Evolutionary conservation across 2,797 vertebrate species (phyloP).

Genomic region (Sebastes taczanowskii): DNA sequence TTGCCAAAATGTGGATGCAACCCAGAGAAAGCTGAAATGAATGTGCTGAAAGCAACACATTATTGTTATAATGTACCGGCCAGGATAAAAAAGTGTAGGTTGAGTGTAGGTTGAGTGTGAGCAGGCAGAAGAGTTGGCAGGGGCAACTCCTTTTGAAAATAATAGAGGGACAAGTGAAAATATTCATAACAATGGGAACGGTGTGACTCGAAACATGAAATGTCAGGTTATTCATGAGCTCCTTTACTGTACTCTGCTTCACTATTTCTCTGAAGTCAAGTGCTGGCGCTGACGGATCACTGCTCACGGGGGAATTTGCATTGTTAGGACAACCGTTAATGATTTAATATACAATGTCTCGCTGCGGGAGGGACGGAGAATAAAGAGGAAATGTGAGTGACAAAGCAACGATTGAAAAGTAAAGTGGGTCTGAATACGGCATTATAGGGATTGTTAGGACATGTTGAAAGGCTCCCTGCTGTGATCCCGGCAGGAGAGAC

Average conservation of each 20-base stretch:
- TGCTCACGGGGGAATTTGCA: slow-evolving; percentile 24
- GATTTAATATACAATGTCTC: slow-evolving; percentile 52
- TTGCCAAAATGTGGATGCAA: not conserved
- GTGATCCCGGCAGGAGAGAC: slow-evolving; percentile 35
- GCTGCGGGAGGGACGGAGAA: slow-evolving; percentile 10
- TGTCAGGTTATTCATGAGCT: slow-evolving; percentile 40
- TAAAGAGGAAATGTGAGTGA: slow-evolving; percentile 1
- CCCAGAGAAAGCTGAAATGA: not conserved
- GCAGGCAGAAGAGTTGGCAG: not conserved
- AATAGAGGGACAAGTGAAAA: not conserved
- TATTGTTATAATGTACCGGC: not conserved
- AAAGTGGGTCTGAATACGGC: slow-evolving; percentile 35
- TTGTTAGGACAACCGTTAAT: slow-evolving; percentile 57
- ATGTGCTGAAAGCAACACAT: not conserved
- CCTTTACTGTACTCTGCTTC: not conserved
- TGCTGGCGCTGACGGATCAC: slow-evolving; percentile 7
- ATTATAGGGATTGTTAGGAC: slow-evolving; percentile 29
- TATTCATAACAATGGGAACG: not conserved
- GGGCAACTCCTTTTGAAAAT: not conserved
- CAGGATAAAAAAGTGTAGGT: not conserved
- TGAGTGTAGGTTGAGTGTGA: not conserved
- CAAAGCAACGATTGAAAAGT: slow-evolving; percentile 27
- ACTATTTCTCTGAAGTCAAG: slow-evolving; percentile 8
- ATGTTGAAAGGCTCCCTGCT: slow-evolving; percentile 35
- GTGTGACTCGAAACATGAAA: slow-evolving; percentile 25